Evolutionary conservation across 1,140 invertebrate species (phyloP), one percentile per base, ranked within the genome.

Genomic region (Aphelinus certus): DNA sequence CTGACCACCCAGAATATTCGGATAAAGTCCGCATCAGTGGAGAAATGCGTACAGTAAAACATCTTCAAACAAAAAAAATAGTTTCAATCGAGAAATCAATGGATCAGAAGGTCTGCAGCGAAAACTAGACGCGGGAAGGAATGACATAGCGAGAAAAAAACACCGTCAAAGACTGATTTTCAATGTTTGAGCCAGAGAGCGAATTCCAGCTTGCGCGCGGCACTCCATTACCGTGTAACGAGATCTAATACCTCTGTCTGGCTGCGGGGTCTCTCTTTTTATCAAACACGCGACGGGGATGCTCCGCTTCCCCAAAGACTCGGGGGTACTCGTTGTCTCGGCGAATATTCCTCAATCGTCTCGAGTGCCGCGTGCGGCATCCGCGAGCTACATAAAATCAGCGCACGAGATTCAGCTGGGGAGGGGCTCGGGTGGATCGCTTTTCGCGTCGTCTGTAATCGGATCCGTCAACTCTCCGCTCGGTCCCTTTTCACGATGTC

Each of bases 361-460:
- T 48, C 51, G 51, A 53, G 51, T 53, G 63, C n/a, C 56, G 71
- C 45, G 49, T 26, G 51, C 10, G 26, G 66, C 7, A 42, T 43
- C 47, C 55, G 74, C 47, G 62, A 71, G 68, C 69, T 76, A 26
- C 26, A 26, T 26, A 26, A 55, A 55, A 55, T 55, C 53, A 5
- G 53, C 53, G 53, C 53, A 81, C 80, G 82, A 84, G 83, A 86
- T 26, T 26, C 26, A 26, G 26, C 26, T 26, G 26, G 26, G 26
- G 26, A 26, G 26, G 26, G 26, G 26, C 26, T 26, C 26, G 26
- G 26, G 26, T 79, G 85, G 79, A 87, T 87, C 86, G 83, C 84
- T 86, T 87, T 88, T 85, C 83, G 82, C 78, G 83, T 81, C 77
- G 80, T 70, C 77, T 64, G 79, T 81, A 79, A 81, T 77, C 71